Evolutionary conservation across 2,888 invertebrate species (phyloP).

Genomic region (Leptinotarsa juncta): DNA sequence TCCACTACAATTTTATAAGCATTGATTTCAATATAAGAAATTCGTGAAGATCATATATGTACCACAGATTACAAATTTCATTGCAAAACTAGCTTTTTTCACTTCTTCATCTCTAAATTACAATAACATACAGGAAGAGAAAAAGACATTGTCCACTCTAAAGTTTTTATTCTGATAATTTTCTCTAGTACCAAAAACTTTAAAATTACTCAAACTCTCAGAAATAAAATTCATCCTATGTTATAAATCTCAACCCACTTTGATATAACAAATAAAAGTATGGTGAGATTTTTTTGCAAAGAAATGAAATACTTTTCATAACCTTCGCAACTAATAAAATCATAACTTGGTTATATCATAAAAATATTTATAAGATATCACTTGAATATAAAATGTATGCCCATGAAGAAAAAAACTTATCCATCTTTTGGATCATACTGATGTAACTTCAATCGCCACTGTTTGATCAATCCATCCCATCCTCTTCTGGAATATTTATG

Average conservation of each 20-base stretch:
- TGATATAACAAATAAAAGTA: too few species aligned
- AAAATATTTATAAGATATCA: neutral
- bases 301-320: neutral
- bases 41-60: too few species aligned
- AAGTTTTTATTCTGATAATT: constrained; percentile 22
- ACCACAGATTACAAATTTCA: too few species aligned
- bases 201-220: constrained; percentile 4
- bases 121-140: too few species aligned
- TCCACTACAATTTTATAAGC: too few species aligned
- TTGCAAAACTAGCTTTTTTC: too few species aligned
- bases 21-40: too few species aligned
- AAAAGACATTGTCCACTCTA: neutral
- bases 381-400: neutral
- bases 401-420: neutral
- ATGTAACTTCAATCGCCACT: constrained; percentile 89
- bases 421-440: constrained; percentile 73
- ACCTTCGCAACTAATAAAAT: neutral
- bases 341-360: neutral
- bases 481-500: constrained; percentile 90
- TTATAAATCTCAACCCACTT: neutral
- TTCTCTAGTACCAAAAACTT: neutral
- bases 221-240: constrained; percentile 2
- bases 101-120: too few species aligned
- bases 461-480: constrained; percentile 89
- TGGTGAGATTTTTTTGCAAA: neutral